These are phyloP conservation scores for Gastracanthus pulcherrimus DNA, from an alignment of 2,888 invertebrate species.

Conservation along the genomic window DNA sequence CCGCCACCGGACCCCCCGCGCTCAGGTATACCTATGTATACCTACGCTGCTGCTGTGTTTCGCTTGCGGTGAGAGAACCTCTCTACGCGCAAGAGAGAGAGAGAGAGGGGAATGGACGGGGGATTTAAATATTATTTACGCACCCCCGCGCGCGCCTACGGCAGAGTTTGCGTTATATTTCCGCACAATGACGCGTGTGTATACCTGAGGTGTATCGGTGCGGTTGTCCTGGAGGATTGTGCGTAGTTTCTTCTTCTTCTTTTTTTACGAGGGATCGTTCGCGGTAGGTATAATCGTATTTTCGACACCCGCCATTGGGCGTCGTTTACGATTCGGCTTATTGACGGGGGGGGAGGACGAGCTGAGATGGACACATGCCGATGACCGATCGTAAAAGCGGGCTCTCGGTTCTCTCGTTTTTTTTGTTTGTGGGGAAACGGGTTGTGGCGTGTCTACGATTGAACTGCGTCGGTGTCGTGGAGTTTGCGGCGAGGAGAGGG, in stretches of 20 bases:
- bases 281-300: conserved; percentile 20
- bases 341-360: not conserved
- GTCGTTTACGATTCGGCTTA: conserved; percentile 24
- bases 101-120: no score
- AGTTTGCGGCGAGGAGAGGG: not conserved
- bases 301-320: conserved; percentile 15
- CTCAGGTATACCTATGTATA: not conserved
- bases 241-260: not conserved
- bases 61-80: not conserved
- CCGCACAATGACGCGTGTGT: not conserved
- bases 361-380: not conserved
- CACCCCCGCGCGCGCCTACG: not conserved
- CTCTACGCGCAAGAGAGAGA: not conserved
- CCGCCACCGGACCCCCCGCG: conserved; percentile 3
- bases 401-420: not conserved
- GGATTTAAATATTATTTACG: conserved; percentile 43
- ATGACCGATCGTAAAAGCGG: not conserved
- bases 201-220: not conserved
- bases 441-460: not conserved
- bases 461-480: not conserved
- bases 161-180: no score
- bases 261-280: not conserved
- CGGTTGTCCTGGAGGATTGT: not conserved
- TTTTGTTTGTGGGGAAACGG: not conserved
- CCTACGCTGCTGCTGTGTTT: not conserved